Evolutionary conservation across 2,888 invertebrate species (phyloP).

Genomic region (Tuta absoluta): DNA sequence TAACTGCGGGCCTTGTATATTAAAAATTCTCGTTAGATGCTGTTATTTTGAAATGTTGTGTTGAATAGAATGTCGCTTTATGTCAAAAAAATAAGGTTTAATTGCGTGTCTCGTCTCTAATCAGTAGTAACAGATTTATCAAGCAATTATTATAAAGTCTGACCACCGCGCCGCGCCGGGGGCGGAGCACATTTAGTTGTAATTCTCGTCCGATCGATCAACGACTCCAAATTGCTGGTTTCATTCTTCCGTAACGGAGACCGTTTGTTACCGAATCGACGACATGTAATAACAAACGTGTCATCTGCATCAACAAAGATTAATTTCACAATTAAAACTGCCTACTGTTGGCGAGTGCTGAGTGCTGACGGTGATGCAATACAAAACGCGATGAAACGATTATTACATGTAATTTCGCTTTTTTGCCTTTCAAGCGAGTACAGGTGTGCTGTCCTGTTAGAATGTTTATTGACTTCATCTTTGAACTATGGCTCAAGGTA

Average conservation of each 20-base stretch:
- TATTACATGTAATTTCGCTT: conserved; percentile 29
- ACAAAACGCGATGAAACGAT: conserved; percentile 28
- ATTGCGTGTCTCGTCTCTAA: conserved; percentile 1
- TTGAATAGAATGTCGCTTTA: background rate
- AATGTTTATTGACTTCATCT: conserved; percentile 9
- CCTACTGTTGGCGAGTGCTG: conserved; percentile 31
- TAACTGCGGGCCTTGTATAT: conserved; percentile 21
- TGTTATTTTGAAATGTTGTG: conserved; percentile 18
- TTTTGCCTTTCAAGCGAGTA: conserved; percentile 13
- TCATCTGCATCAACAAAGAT: conserved; percentile 51
- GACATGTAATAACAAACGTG: conserved; percentile 62
- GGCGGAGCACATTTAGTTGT: conserved; percentile 44
- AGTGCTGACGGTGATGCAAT: conserved; percentile 24
- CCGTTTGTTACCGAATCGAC: conserved; percentile 62
- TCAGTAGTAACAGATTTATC: conserved; percentile 50
- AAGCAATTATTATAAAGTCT: conserved; percentile 45
- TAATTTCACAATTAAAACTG: conserved; percentile 53
- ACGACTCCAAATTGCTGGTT: conserved; percentile 64
- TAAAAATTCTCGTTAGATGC: conserved; percentile 23
- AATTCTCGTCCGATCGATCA: conserved; percentile 57
- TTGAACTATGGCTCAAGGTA: background rate
- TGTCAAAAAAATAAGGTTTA: background rate
- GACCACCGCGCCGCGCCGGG: conserved; percentile 52
- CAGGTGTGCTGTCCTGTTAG: conserved; percentile 20
- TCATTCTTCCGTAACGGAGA: conserved; percentile 57